Evolutionary conservation across 2,113 vertebrate species (phyloP).

Genomic region (Phasianus colchicus): DNA sequence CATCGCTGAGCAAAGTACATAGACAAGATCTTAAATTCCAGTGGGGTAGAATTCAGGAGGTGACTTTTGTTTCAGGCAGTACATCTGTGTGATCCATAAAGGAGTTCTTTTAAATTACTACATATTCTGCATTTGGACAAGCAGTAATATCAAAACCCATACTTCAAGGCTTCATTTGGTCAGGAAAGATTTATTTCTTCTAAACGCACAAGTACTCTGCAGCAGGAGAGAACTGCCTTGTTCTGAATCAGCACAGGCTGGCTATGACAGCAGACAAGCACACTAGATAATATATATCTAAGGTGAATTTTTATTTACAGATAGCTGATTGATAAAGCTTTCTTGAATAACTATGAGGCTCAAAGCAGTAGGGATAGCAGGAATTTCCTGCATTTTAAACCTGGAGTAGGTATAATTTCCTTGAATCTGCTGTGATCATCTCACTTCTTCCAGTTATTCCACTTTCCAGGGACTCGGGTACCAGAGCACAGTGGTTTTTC

Average conservation of each 20-base stretch:
- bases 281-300: background rate
- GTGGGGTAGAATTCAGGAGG: background rate
- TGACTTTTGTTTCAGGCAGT: background rate
- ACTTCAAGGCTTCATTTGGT: background rate
- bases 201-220: background rate
- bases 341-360: background rate
- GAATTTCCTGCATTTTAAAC: background rate
- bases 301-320: conserved; percentile 31
- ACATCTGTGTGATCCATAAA: background rate
- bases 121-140: conserved; percentile 8
- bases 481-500: accelerated
- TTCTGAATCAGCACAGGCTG: conserved; percentile 10
- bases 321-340: background rate
- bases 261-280: background rate
- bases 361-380: background rate
- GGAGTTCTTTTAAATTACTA: background rate
- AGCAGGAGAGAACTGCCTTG: background rate
- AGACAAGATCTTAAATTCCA: background rate
- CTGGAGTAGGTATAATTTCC: background rate
- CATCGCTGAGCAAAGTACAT: accelerated
- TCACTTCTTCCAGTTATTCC: background rate
- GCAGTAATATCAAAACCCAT: background rate
- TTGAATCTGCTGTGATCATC: background rate
- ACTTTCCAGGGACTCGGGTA: background rate
- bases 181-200: conserved; percentile 31